Evolutionary conservation across 2,888 invertebrate genomes (phyloP), one percentile per base, ranked within the genome.

Genomic region (Clusia tigrina): DNA sequence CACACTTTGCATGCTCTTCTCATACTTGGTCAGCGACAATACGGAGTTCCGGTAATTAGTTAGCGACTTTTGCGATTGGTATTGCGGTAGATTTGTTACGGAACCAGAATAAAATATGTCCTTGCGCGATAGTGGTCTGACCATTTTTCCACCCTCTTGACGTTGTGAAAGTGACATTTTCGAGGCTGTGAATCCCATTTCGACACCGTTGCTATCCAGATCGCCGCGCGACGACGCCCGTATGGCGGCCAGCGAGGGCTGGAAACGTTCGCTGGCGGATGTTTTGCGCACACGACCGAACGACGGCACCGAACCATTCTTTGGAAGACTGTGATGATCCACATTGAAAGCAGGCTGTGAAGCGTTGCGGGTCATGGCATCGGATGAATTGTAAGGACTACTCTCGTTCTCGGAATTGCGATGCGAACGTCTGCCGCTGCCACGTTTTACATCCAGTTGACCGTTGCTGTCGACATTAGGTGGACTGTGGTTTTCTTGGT

Each of bases 101-200:
- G 96, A 96, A 26, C 98, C 97, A 2, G 96, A 95, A 85, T 98
- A 98, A 87, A 98, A 98, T 78, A 98, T 97, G 84, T 98, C 98
- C 80, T 96, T 96, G 59, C 96, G 88, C 6, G 96, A 96, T 85
- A 98, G 85, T 2, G 97, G 97, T 18, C 96, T 89, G 17, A 94
- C 91, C 86, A 94, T 93, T 63, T 88, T 85, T 54, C 82, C 78
- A 24, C 74, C 71, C 52, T 80, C 83, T 18, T 76, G 77, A 1
- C 83, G 78, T 58, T 80, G 79, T 0, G 90, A 83, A 0, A 89
- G 84, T 0, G 89, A 91, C 63, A 89, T 78, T 79, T 91, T 91
- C 0, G 91, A 91, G 64, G 89, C 89, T 70, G 88, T 90, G 78
- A 90, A 88, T 17, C 74, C 77, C 79, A 90, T 87, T 54, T 74